Evolutionary conservation across 1,140 invertebrate species (phyloP), one percentile per base, ranked within the genome.

Genomic region (Habropoda laboriosa): DNA sequence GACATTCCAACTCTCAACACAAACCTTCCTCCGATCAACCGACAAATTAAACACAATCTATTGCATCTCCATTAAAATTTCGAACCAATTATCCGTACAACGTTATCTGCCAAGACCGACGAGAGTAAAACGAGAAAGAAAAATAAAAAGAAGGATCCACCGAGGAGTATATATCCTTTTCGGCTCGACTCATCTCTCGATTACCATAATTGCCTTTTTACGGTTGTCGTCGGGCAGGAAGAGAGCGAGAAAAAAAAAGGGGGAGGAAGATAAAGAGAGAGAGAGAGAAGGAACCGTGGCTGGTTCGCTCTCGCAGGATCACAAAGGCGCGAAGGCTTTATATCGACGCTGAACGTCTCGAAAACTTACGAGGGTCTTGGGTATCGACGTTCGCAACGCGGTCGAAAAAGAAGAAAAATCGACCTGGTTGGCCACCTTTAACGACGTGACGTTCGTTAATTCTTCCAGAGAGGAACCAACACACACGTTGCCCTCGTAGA

Each of bases 381-480:
- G 53, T 58, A 58, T 55, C 53, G 53, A 71, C 53, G 27, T n/a
- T 42, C 16, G n/a, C n/a, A n/a, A 58, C 21, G 21, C 30, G 18
- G 18, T 5, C n/a, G n/a, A 51, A 60, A 80, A 68, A 49, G 45
- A 53, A 72, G 60, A 76, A 70, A 47, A 47, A 66, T 45, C 45
- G 51, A 30, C 8, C 16, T 21, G 18, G 2, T 79, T 12, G 32
- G 47, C 12, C 42, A 24, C 16, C 58, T 58, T 82, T 78, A 72
- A n/a, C n/a, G n/a, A n/a, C n/a, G n/a, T 51, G 21, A 72, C 73
- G 47, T 57, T 72, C 61, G 27, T 83, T 83, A 60, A 83, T 82
- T 82, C 70, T 64, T n/a, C 53, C n/a, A n/a, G n/a, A n/a, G n/a
- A n/a, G n/a, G n/a, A n/a, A n/a, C n/a, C n/a, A n/a, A n/a, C n/a